These are phyloP conservation scores for Epsilonema sp. DNA, from an alignment of 2,888 invertebrate species.

Conservation along the genomic window DNA sequence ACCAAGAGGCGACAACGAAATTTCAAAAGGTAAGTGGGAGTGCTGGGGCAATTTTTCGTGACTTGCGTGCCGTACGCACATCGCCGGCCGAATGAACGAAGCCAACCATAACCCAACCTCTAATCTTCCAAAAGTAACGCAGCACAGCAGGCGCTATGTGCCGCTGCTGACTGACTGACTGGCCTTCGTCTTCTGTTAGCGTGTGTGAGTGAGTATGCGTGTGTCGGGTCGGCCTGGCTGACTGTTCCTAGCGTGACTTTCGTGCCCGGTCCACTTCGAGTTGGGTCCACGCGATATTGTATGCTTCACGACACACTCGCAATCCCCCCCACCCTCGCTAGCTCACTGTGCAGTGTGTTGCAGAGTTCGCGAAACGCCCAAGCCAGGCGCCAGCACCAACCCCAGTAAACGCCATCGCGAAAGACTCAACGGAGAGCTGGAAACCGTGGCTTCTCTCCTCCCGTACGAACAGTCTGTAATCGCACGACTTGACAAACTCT, in stretches of 20 bases:
- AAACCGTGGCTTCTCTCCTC: slow-evolving; percentile 56
- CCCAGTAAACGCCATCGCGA: slow-evolving; percentile 96
- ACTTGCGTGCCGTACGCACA: neutral
- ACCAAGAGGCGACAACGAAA: slow-evolving; percentile 6
- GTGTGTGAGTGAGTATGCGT: neutral
- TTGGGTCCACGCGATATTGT: neutral
- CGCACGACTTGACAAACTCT: slow-evolving; percentile 90
- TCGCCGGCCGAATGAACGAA: too few relatives aligned
- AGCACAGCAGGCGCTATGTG: too few relatives aligned
- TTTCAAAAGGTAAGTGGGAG: slow-evolving; percentile 4
- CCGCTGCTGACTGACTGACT: too few relatives aligned
- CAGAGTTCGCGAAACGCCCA: slow-evolving; percentile 11
- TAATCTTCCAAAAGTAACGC: neutral
- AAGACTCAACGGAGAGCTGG: slow-evolving; percentile 88
- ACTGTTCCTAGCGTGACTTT: neutral
- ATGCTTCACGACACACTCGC: too few relatives aligned
- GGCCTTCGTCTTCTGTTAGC: too few relatives aligned
- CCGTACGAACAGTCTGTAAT: slow-evolving; percentile 42
- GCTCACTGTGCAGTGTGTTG: neutral
- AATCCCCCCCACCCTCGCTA: neutral
- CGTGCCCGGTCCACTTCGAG: neutral
- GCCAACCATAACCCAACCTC: neutral
- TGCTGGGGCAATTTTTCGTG: neutral
- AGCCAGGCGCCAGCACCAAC: slow-evolving; percentile 38
- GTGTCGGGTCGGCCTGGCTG: neutral